phyloP scores from a whole-genome alignment of 1,140 invertebrate species.

The Planococcus citri region DNA sequence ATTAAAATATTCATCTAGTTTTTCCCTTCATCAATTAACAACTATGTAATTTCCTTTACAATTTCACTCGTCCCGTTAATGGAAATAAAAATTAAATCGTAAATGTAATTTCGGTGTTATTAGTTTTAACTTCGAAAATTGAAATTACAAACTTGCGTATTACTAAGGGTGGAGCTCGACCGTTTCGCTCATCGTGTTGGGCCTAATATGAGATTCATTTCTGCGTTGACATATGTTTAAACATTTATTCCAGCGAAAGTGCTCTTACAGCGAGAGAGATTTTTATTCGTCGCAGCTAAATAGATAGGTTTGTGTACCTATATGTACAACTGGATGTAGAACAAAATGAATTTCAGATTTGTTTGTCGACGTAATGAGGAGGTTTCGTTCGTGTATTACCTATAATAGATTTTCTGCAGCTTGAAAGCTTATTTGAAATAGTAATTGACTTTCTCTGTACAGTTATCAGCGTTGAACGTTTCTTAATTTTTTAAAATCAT shows the following conservation, averaged over 20 bases:
- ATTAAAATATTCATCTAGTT: constrained; percentile 8
- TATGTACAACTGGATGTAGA: too few species aligned
- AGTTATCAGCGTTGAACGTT: too few species aligned
- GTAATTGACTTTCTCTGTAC: too few species aligned
- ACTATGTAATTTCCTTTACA: constrained; percentile 13
- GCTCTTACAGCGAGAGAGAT: too few species aligned
- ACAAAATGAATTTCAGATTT: too few species aligned
- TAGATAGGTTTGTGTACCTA: too few species aligned
- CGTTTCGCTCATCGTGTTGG: not conserved
- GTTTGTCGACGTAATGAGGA: too few species aligned
- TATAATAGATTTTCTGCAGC: too few species aligned
- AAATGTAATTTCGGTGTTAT: constrained; percentile 16
- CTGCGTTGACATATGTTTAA: not conserved
- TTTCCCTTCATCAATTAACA: constrained; percentile 10
- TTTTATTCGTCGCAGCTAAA: too few species aligned
- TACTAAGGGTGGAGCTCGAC: not conserved
- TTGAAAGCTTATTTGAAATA: too few species aligned
- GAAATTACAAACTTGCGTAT: not conserved
- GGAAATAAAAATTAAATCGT: constrained; percentile 20
- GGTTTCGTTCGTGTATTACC: too few species aligned
- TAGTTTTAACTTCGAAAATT: constrained; percentile 17
- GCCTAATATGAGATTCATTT: not conserved
- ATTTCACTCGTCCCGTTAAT: not conserved
- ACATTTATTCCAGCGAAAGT: not conserved
- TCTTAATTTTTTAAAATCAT: too few species aligned